These are phyloP conservation scores for Archips crataeganus DNA, from an alignment of 2,888 invertebrate species.

Conservation along the genomic window DNA sequence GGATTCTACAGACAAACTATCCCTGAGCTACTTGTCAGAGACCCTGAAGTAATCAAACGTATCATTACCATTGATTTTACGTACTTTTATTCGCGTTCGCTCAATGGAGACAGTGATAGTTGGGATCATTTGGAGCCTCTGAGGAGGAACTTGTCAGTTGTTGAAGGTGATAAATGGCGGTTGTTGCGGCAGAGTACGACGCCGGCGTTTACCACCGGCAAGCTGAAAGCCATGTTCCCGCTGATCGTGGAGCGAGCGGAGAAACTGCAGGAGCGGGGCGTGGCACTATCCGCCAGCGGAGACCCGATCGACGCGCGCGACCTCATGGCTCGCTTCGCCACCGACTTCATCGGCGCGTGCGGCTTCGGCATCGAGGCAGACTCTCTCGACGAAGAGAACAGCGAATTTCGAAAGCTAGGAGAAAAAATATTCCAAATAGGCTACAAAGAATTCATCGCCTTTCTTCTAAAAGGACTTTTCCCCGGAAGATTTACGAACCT, in stretches of 20 bases:
- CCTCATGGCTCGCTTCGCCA: slow-evolving; percentile 44
- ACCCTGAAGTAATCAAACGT: slow-evolving; percentile 30
- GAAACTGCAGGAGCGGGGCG: slow-evolving; percentile 16
- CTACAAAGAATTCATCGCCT: slow-evolving; percentile 6
- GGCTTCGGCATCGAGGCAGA: slow-evolving; percentile 44
- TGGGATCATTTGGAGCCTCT: slow-evolving; percentile 33
- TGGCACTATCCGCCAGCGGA: background rate
- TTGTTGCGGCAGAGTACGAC: slow-evolving; percentile 30
- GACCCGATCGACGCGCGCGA: slow-evolving; percentile 33
- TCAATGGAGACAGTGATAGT: slow-evolving; percentile 24
- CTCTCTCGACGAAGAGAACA: slow-evolving; percentile 35
- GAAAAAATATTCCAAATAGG: slow-evolving; percentile 25
- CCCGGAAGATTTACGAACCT: slow-evolving; percentile 19
- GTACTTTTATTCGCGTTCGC: slow-evolving; percentile 29
- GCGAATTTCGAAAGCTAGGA: slow-evolving; percentile 27
- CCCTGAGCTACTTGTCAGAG: slow-evolving; percentile 36
- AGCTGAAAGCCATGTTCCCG: slow-evolving; percentile 37
- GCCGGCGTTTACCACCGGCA: slow-evolving; percentile 34
- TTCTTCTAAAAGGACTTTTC: slow-evolving; percentile 25
- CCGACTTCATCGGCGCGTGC: slow-evolving; percentile 46
- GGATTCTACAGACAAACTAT: slow-evolving; percentile 33
- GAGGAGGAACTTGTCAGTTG: slow-evolving; percentile 36
- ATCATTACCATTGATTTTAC: slow-evolving; percentile 29
- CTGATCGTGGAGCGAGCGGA: slow-evolving; percentile 30
- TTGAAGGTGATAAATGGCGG: slow-evolving; percentile 35